A percentile compares a stretch with the other conserved stretches of the same genome.
Conservation (phyloP, 2,888 invertebrate genomes). For the Ophion ventricosus region DNA sequence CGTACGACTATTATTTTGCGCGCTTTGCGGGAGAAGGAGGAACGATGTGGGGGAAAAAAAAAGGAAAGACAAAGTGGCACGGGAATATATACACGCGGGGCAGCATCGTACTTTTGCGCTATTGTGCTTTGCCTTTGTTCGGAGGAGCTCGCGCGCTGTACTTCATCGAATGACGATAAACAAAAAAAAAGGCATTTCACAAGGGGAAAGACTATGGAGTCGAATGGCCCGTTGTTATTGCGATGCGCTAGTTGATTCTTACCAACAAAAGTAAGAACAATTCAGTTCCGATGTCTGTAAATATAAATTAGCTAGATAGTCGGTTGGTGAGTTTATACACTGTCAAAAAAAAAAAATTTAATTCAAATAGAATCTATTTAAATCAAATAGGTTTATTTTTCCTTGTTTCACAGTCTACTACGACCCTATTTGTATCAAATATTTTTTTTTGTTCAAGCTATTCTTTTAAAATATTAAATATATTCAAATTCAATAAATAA, state of each 20-base stretch:
- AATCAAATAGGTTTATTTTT: no score
- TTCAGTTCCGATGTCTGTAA: neutral
- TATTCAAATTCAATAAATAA: no score
- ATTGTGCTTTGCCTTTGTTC: slow-evolving; percentile 69
- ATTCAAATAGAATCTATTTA: no score
- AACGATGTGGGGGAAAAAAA: slow-evolving; percentile 15
- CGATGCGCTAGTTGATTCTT: neutral
- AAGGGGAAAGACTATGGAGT: neutral
- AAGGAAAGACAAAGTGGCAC: slow-evolving; percentile 26
- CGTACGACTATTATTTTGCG: slow-evolving; percentile 47
- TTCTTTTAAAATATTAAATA: no score
- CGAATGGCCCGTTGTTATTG: neutral
- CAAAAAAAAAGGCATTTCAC: slow-evolving; percentile 65
- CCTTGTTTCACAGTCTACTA: no score
- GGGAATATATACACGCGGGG: slow-evolving; percentile 27
- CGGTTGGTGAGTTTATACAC: no score
- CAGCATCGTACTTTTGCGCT: neutral
- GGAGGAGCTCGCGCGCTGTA: slow-evolving; percentile 60
- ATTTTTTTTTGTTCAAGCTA: no score
- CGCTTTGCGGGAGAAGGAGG: slow-evolving; percentile 19
- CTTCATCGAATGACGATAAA: slow-evolving; percentile 52
- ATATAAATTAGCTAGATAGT: neutral
- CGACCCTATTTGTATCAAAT: no score
- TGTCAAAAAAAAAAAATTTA: no score
- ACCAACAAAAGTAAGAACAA: no score